Conservation (phyloP, 2,888 invertebrate genomes). For the Platycheirus albimanus region DNA sequence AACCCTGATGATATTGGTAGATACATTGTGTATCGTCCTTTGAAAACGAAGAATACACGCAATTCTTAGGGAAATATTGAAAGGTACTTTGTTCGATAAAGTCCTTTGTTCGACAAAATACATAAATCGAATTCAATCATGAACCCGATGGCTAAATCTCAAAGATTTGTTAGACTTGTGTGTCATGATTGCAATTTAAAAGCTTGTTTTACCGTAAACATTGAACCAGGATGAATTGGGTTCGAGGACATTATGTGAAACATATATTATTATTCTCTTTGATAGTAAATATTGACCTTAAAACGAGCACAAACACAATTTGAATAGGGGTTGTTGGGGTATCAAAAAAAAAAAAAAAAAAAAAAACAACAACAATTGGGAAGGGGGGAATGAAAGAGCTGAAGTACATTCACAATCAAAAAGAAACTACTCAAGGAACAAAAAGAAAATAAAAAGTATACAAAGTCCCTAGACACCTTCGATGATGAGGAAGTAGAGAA, state of each 20-base stretch:
- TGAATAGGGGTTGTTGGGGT: background rate
- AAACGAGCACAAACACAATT: conserved; percentile 24
- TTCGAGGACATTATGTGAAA: conserved; percentile 52
- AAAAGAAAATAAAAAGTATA: background rate
- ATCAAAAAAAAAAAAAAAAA: too few species aligned
- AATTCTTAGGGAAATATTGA: conserved; percentile 43
- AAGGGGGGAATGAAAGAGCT: background rate
- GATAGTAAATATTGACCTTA: conserved; percentile 57
- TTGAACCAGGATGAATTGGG: conserved; percentile 28
- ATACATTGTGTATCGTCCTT: conserved; percentile 35
- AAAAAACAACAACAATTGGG: too few species aligned
- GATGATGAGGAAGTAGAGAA: background rate
- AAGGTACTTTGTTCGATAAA: conserved; percentile 1
- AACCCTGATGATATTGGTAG: conserved; percentile 6
- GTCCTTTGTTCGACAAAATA: conserved; percentile 38
- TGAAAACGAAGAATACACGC: conserved; percentile 23
- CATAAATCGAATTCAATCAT: conserved; percentile 64
- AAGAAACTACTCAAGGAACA: conserved; percentile 6
- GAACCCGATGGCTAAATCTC: conserved; percentile 51
- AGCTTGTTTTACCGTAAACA: conserved; percentile 58
- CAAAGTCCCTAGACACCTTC: conserved; percentile 50
- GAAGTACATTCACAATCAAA: conserved; percentile 1
- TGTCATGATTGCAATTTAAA: conserved; percentile 71
- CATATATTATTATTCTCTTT: conserved; percentile 45
- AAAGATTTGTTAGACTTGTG: conserved; percentile 42